phyloP scores from a whole-genome alignment of 2,113 vertebrate genomes.

The Athene noctua region DNA sequence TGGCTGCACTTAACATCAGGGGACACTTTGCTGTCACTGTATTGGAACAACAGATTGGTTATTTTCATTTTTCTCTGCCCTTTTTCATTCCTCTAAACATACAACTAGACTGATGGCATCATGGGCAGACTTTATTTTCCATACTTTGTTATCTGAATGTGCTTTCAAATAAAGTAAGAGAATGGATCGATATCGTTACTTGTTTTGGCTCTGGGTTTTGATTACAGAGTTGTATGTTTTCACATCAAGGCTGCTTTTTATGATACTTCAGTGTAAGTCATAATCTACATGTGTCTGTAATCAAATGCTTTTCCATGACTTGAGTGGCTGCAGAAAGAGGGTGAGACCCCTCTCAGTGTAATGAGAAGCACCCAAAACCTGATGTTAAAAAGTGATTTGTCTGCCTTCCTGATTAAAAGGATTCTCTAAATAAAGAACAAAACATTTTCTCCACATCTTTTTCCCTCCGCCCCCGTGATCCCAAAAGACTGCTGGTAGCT shows the following conservation, averaged over 20 bases:
- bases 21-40: neutral
- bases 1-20: neutral
- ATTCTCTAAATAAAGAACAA: neutral
- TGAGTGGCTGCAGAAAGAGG: neutral
- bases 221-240: neutral
- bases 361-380: neutral
- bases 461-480: rapidly evolving
- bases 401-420: neutral
- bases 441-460: neutral
- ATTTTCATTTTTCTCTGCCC: neutral
- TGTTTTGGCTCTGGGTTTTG: neutral
- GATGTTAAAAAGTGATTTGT: neutral
- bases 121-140: neutral
- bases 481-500: neutral
- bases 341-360: neutral
- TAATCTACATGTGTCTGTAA: rapidly evolving
- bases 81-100: neutral
- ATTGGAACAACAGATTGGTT: neutral
- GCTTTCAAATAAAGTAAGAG: conserved; percentile 52
- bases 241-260: neutral
- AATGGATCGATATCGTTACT: neutral
- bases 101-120: neutral
- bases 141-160: conserved; percentile 1
- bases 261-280: neutral
- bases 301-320: neutral